Base-by-base conservation (phyloP, 1,140 invertebrate genomes). In the Nephila pilipes region DNA sequence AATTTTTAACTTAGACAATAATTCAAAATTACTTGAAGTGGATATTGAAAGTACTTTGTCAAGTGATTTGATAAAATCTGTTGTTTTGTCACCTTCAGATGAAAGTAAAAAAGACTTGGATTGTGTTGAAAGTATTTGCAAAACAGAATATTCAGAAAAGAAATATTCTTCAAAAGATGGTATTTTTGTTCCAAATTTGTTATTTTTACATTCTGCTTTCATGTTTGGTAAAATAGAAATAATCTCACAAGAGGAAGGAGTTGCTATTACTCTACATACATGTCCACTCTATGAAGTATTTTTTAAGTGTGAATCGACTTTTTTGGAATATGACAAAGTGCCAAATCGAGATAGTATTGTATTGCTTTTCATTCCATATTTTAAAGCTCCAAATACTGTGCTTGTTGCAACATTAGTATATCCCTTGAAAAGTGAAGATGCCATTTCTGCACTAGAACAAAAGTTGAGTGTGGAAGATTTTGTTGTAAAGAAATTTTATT, bases 381-480 rank as follows among this genome's bases (percentile, higher is more conserved):
- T 87, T 87, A 57, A 87, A 55, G 14, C 14, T 18, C 14, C 63
- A 36, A 57, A 87, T 36, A 10, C 5, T 60, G 14, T 29, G 2
- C 38, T 18, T 60, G 58, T 87, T 60, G 85, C 85, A 60, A 60
- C 85, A 25, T 87, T 87, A 20, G 85, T 60, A 60, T 87, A 60
- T 63, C 58, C 58, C 5, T 29, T 87, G 29, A 87, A 58, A 16
- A 22, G 10, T 20, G 32, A 36, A 36, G 85, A 87, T 29, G 10
- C 58, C 32, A 20, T 38, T 63, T 1, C 36, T 4, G 29, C 38
- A 36, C 20, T 10, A 38, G 46, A 87, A 22, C n/a, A 83, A 12
- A 25, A 63, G 3, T 32, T 60, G 5, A 60, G 8, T n/a, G 25
- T 54, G 20, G 29, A 58, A 36, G 20, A 38, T 60, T 87, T 87